These are phyloP conservation scores for Nomada fucata DNA, from an alignment of 2,888 invertebrate genomes.

Conservation along the genomic window DNA sequence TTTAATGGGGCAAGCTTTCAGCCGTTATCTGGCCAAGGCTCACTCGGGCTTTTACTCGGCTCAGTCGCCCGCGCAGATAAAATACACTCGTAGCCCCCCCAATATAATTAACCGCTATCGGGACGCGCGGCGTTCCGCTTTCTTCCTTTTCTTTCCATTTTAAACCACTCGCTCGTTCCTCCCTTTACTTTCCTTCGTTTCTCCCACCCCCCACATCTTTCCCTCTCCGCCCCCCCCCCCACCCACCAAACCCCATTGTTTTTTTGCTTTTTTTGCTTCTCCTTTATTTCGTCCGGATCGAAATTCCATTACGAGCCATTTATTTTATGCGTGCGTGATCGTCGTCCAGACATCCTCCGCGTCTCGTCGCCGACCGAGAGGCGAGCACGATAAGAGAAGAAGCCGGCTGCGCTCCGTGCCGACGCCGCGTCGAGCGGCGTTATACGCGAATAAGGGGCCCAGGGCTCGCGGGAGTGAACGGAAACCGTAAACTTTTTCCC, in stretches of 20 bases:
- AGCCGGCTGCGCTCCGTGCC: conserved; percentile 50
- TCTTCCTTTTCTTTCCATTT: conserved; percentile 44
- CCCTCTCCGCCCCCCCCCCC: too few relatives aligned
- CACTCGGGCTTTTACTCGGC: conserved; percentile 80
- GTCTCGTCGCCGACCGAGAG: conserved; percentile 49
- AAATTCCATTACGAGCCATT: conserved; percentile 81
- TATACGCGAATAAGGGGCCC: conserved; percentile 63
- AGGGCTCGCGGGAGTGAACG: conserved; percentile 41
- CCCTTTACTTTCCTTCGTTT: conserved; percentile 47
- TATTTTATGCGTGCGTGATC: conserved; percentile 76
- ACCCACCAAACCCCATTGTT: conserved; percentile 2
- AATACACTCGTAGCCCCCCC: conserved; percentile 74
- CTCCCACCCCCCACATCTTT: conserved; percentile 14
- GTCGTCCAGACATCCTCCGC: conserved; percentile 55
- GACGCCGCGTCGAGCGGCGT: conserved; percentile 51
- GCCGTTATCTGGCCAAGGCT: conserved; percentile 80
- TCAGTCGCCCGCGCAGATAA: conserved; percentile 77
- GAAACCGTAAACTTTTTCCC: conserved; percentile 56
- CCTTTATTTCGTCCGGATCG: conserved; percentile 71
- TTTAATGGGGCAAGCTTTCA: conserved; percentile 83
- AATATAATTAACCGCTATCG: conserved; percentile 78
- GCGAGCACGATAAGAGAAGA: conserved; percentile 64
- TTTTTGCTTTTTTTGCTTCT: conserved; percentile 54
- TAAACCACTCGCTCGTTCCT: conserved; percentile 19
- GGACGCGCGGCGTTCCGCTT: conserved; percentile 60